Conservation (phyloP, 2,797 vertebrate species). For the Macropus fuliginosus region DNA sequence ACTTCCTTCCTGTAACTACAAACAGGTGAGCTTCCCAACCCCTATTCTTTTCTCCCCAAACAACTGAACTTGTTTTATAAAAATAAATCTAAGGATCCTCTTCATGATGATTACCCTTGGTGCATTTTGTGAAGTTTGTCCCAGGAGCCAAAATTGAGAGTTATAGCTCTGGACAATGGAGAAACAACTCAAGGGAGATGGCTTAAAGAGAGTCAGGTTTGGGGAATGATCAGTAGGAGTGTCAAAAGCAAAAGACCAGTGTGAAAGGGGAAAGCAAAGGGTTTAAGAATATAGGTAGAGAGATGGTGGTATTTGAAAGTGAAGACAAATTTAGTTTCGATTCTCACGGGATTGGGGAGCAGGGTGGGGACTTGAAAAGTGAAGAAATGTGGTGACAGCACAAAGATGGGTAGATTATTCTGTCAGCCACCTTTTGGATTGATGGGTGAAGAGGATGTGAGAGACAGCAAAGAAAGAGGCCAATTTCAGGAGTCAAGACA, state of each 20-base stretch:
- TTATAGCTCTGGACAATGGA: background rate
- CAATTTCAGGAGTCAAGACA: conserved; percentile 77
- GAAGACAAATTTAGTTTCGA: background rate
- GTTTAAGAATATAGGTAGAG: background rate
- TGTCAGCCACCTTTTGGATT: conserved; percentile 79
- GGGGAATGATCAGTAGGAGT: background rate
- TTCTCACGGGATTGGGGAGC: conserved; percentile 34
- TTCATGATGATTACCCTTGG: background rate
- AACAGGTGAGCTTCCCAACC: background rate
- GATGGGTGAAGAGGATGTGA: conserved; percentile 77
- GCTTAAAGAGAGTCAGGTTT: background rate
- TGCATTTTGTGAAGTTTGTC: background rate
- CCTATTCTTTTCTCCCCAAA: background rate
- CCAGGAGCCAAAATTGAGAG: background rate
- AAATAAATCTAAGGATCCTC: background rate
- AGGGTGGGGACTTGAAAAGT: conserved; percentile 56
- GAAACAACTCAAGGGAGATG: background rate
- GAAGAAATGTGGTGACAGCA: conserved; percentile 68
- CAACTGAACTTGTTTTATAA: background rate
- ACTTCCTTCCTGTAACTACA: background rate
- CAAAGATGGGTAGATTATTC: conserved; percentile 71
- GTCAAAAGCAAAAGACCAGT: background rate
- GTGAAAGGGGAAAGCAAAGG: background rate
- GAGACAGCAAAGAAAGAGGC: conserved; percentile 70
- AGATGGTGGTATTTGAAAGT: conserved; percentile 13